These are phyloP conservation scores for Rhynchophorus ferrugineus DNA, from an alignment of 1,140 invertebrate genomes.

Conservation along the genomic window DNA sequence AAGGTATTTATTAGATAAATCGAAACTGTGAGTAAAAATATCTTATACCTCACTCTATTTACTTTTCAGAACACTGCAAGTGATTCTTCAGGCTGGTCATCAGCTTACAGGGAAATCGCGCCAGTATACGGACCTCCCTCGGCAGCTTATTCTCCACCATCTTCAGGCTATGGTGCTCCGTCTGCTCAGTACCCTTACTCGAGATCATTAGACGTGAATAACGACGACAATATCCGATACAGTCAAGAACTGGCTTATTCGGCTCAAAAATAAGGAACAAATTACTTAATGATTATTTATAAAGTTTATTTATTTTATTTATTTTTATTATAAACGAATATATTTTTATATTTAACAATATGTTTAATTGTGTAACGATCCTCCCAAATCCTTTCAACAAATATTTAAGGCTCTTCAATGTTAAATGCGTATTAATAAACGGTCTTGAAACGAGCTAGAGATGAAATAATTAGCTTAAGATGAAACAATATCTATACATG, in stretches of 20 bases:
- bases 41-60: too few relatives aligned
- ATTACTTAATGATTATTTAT: constrained; percentile 2
- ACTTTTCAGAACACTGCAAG: too few relatives aligned
- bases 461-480: too few relatives aligned
- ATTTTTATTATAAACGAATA: constrained; percentile 16
- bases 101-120: background rate
- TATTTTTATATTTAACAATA: constrained; percentile 1
- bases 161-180: constrained; percentile 21
- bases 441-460: too few relatives aligned
- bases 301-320: constrained; percentile 13
- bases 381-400: too few relatives aligned
- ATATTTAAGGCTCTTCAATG: too few relatives aligned
- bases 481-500: too few relatives aligned
- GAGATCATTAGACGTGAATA: constrained; percentile 22
- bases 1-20: constrained; percentile 19
- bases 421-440: too few relatives aligned
- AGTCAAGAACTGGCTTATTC: constrained; percentile 20
- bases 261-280: constrained; percentile 12
- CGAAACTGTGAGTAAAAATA: too few relatives aligned
- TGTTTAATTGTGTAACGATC: constrained; percentile 1
- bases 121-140: constrained; percentile 8
- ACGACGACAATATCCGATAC: constrained; percentile 9
- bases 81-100: background rate
- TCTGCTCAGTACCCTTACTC: constrained; percentile 28
- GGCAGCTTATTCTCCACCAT: constrained; percentile 24